phyloP scores from a whole-genome alignment of 2,797 vertebrate species.

The Chromobotia macracanthus region DNA sequence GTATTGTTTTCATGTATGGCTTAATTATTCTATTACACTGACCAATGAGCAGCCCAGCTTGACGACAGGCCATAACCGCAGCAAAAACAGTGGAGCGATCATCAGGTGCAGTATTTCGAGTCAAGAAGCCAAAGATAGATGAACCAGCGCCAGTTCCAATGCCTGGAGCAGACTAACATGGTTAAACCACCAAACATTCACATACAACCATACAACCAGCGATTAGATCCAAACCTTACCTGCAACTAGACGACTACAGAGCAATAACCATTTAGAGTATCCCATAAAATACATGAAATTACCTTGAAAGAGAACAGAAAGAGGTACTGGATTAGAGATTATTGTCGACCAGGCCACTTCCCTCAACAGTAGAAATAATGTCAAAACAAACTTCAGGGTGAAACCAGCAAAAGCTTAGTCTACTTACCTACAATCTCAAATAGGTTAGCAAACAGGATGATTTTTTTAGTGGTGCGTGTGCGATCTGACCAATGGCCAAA shows the following conservation, averaged over 20 bases:
- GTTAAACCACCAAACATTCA: background rate
- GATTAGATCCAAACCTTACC: constrained; percentile 68
- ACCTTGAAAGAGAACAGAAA: constrained; percentile 66
- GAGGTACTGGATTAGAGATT: background rate
- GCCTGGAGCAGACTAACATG: constrained; percentile 65
- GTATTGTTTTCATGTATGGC: background rate
- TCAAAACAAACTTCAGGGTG: background rate
- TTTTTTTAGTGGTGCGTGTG: constrained; percentile 77
- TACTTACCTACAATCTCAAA: constrained; percentile 83
- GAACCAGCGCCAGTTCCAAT: constrained; percentile 83
- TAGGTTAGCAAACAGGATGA: constrained; percentile 81
- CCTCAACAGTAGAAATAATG: background rate
- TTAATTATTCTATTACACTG: constrained; percentile 50
- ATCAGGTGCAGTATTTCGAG: constrained; percentile 73
- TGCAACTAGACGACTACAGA: constrained; percentile 83
- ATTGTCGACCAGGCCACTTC: background rate
- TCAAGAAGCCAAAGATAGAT: constrained; percentile 83
- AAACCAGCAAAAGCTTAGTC: background rate
- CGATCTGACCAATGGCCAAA: constrained; percentile 83
- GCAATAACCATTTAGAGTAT: constrained; percentile 84
- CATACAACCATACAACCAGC: background rate
- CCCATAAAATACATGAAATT: constrained; percentile 88
- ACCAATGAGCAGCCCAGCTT: constrained; percentile 85
- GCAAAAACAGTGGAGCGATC: constrained; percentile 84
- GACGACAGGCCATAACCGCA: constrained; percentile 84